A percentile compares a stretch with the other conserved stretches of the same genome.
These are phyloP conservation scores for Schrankia costaestrigalis DNA, from an alignment of 2,888 invertebrate species.

Conservation along the genomic window DNA sequence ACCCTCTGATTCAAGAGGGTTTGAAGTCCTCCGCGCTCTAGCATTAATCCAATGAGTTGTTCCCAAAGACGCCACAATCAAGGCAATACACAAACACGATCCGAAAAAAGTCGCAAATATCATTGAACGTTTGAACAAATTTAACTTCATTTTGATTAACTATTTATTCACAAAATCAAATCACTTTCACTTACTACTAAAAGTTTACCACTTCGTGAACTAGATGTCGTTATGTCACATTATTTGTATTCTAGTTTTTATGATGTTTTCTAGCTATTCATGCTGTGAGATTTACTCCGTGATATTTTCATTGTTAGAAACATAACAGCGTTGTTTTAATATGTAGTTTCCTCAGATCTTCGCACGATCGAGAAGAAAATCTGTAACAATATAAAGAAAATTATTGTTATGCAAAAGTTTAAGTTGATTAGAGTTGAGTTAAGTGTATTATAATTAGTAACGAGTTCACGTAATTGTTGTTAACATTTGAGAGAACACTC, in stretches of 20 bases:
- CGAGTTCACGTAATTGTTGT: conserved; percentile 7
- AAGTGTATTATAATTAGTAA: conserved; percentile 9
- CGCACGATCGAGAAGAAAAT: conserved; percentile 53
- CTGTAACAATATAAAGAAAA: conserved; percentile 57
- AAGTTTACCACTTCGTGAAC: conserved; percentile 42
- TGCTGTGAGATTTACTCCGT: conserved; percentile 41
- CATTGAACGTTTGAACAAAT: conserved; percentile 87
- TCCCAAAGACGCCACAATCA: conserved; percentile 90
- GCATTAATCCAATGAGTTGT: conserved; percentile 93
- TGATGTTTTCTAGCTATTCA: conserved; percentile 55
- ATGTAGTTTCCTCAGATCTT: conserved; percentile 43
- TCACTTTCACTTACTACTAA: conserved; percentile 47
- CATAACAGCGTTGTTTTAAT: conserved; percentile 36
- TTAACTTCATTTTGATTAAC: conserved; percentile 77
- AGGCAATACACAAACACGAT: conserved; percentile 87
- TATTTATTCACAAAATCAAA: conserved; percentile 17
- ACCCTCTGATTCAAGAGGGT: conserved; percentile 85
- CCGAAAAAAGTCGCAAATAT: conserved; percentile 91
- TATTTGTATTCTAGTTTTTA: conserved; percentile 43
- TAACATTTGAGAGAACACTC: conserved; percentile 1
- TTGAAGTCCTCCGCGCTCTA: conserved; percentile 84
- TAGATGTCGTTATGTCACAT: conserved; percentile 72
- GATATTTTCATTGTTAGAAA: conserved; percentile 50
- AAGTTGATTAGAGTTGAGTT: conserved; percentile 4
- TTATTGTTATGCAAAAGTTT: conserved; percentile 21